Conservation (phyloP, 2,113 vertebrate genomes). For the Aegotheles bennettii region DNA sequence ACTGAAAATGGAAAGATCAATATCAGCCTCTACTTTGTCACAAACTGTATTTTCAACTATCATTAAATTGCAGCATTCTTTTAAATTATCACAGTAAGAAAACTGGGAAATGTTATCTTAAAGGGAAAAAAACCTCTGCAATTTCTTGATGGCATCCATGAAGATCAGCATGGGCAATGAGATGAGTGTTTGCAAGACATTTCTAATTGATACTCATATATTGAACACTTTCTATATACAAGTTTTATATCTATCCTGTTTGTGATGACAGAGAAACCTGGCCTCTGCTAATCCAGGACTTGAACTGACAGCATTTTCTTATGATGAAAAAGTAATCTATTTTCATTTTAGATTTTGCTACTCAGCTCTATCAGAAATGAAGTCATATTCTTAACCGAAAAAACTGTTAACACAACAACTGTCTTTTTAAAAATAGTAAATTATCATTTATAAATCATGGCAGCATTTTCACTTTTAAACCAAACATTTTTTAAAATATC, state of each 20-base stretch:
- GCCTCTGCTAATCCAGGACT: background rate
- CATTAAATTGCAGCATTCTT: background rate
- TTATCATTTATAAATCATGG: conserved; percentile 10
- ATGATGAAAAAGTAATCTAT: background rate
- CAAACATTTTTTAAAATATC: background rate
- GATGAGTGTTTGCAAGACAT: background rate
- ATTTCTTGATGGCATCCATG: background rate
- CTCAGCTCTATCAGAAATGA: background rate
- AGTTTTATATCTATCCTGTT: background rate
- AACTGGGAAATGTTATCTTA: background rate
- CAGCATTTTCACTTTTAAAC: conserved; percentile 1
- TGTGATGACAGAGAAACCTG: background rate
- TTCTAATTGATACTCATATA: background rate
- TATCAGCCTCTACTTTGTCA: background rate
- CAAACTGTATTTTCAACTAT: background rate
- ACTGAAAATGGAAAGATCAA: background rate
- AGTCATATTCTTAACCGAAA: background rate
- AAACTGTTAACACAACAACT: background rate
- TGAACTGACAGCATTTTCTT: background rate
- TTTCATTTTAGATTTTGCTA: background rate
- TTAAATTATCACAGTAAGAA: background rate
- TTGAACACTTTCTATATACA: background rate
- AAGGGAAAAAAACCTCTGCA: background rate
- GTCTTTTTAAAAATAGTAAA: background rate
- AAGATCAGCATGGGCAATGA: background rate